Evolutionary conservation across 1,140 invertebrate genomes (phyloP).

Genomic region (Thereuonema tuberculata): DNA sequence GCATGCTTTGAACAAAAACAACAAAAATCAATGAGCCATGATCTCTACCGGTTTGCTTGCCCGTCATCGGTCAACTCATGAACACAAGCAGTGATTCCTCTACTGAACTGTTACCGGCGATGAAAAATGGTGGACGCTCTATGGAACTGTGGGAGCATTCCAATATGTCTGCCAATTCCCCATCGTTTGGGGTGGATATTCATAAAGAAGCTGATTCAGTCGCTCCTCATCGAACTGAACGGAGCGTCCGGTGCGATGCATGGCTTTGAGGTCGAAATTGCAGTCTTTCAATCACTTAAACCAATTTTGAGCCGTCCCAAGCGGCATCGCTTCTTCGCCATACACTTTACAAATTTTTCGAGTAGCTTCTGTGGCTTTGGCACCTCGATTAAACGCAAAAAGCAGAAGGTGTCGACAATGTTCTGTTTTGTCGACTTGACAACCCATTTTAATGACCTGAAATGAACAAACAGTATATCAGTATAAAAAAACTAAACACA

Average conservation of each 20-base stretch:
- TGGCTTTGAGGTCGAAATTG: background rate
- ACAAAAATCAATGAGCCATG: too few species aligned
- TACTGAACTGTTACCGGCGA: too few species aligned
- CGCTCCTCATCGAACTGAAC: slow-evolving; percentile 7
- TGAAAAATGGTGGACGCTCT: too few species aligned
- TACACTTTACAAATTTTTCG: slow-evolving; percentile 1
- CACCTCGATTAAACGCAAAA: background rate
- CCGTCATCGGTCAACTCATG: too few species aligned
- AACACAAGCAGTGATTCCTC: too few species aligned
- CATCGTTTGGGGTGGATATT: slow-evolving; percentile 7
- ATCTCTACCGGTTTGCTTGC: too few species aligned
- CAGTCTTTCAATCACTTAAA: background rate
- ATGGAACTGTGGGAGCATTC: background rate
- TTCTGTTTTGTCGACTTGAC: background rate
- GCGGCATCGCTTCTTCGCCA: slow-evolving; percentile 1
- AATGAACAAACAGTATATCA: background rate
- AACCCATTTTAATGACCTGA: slow-evolving; percentile 7
- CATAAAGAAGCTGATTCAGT: slow-evolving; percentile 9
- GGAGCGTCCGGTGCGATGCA: background rate
- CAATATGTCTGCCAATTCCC: slow-evolving; percentile 5
- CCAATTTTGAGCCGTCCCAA: background rate
- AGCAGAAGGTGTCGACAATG: slow-evolving; percentile 2
- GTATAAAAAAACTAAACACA: background rate
- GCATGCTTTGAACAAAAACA: too few species aligned
- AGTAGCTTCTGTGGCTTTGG: slow-evolving; percentile 2